Evolutionary conservation across 2,888 invertebrate genomes (phyloP).

Genomic region (Azorinus chamasolen): DNA sequence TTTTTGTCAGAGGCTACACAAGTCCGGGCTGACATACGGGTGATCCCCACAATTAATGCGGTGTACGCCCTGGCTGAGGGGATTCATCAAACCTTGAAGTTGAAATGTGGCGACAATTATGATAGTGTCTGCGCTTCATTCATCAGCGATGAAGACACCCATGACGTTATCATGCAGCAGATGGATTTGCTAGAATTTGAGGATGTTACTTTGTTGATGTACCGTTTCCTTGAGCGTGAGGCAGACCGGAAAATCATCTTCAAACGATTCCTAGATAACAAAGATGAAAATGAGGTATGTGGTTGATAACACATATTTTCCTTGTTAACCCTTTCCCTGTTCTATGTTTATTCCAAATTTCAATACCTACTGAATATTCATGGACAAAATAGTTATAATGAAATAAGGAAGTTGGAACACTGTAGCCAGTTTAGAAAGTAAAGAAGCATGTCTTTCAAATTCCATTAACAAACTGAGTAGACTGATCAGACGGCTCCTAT

Average conservation of each 20-base stretch:
- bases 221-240: conserved; percentile 77
- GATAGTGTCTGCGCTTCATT: conserved; percentile 71
- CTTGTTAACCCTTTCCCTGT: too few relatives aligned
- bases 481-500: too few relatives aligned
- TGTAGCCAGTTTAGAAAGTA: too few relatives aligned
- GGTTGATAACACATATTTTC: too few relatives aligned
- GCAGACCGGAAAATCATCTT: conserved; percentile 68
- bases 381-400: too few relatives aligned
- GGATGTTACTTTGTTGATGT: conserved; percentile 67
- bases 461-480: too few relatives aligned
- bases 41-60: conserved; percentile 85
- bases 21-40: conserved; percentile 76
- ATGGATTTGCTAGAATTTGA: conserved; percentile 73
- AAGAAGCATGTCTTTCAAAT: too few relatives aligned
- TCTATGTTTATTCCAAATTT: too few relatives aligned
- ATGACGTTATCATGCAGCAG: conserved; percentile 64
- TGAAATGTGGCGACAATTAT: conserved; percentile 77
- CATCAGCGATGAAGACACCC: conserved; percentile 64
- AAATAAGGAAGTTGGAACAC: too few relatives aligned
- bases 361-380: too few relatives aligned
- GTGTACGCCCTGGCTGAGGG: conserved; percentile 85
- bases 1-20: conserved; percentile 32
- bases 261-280: conserved; percentile 47
- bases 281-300: conserved; percentile 36
- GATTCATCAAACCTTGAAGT: conserved; percentile 80